phyloP scores from a whole-genome alignment of 2,113 vertebrate genomes.

The Canis aureus region DNA sequence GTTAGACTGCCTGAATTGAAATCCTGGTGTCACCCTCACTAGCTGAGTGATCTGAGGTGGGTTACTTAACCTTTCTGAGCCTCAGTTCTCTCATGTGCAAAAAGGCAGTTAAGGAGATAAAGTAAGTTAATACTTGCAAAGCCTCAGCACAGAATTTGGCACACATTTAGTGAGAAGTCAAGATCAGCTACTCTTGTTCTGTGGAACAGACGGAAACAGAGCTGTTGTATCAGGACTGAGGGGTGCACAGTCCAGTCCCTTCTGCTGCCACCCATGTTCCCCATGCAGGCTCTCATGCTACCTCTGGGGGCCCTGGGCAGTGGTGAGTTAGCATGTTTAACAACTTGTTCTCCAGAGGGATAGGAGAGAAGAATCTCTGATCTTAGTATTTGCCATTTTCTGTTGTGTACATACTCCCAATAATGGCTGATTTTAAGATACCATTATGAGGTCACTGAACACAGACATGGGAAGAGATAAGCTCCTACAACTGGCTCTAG shows the following conservation, averaged over 20 bases:
- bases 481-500: neutral
- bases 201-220: neutral
- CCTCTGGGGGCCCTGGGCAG: neutral
- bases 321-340: neutral
- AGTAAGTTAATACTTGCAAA: neutral
- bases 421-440: neutral
- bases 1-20: neutral
- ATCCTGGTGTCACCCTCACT: neutral
- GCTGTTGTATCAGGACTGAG: neutral
- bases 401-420: neutral
- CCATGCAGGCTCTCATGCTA: neutral
- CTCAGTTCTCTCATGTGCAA: constrained; percentile 1
- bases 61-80: neutral
- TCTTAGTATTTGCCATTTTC: neutral
- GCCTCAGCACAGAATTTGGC: neutral
- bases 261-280: neutral
- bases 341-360: neutral
- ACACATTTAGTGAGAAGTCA: neutral
- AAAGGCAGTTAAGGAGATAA: neutral
- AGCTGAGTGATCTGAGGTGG: neutral
- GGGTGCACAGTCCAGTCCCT: neutral
- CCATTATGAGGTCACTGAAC: neutral
- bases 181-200: neutral
- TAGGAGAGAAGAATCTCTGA: neutral
- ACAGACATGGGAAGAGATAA: neutral